Conservation (phyloP, 2,888 invertebrate species). For the Zeuzera pyrina region DNA sequence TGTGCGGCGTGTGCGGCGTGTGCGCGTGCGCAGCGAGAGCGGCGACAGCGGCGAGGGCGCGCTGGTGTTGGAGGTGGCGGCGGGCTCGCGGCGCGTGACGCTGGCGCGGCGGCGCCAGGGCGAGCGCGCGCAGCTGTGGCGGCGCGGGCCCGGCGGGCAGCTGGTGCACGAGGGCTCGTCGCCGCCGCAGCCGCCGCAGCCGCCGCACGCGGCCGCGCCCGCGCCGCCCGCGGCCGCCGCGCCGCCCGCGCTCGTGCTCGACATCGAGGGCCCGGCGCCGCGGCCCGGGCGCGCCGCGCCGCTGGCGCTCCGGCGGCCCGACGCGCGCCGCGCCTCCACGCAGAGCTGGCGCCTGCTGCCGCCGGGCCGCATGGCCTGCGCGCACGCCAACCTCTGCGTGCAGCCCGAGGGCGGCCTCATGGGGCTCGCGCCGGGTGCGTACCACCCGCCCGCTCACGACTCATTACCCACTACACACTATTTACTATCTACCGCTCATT, state of each 20-base stretch:
- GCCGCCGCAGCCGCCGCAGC: conserved; percentile 75
- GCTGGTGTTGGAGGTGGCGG: conserved; percentile 85
- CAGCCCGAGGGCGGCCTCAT: conserved; percentile 75
- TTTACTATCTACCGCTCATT: too few species aligned
- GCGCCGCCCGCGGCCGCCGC: not conserved
- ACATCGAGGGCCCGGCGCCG: conserved; percentile 90
- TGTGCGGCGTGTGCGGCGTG: conserved; percentile 10
- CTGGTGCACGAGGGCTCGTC: conserved; percentile 94
- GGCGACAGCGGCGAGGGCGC: conserved; percentile 79
- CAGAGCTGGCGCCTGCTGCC: conserved; percentile 94
- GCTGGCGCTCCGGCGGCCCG: conserved; percentile 86
- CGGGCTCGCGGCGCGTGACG: conserved; percentile 76
- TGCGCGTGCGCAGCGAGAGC: conserved; percentile 13
- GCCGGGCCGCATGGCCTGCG: conserved; percentile 89
- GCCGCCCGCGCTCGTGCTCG: conserved; percentile 87
- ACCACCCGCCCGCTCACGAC: not conserved
- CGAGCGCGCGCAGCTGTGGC: conserved; percentile 90
- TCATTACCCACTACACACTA: too few species aligned
- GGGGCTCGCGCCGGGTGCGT: conserved; percentile 59
- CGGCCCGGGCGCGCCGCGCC: conserved; percentile 82
- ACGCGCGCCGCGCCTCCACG: conserved; percentile 87
- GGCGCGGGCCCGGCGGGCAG: conserved; percentile 90
- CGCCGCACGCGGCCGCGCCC: too few species aligned
- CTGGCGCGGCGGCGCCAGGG: conserved; percentile 78
- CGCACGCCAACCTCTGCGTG: conserved; percentile 90